Percentiles rank a stretch among this genome's conserved stretches.
phyloP scores from a whole-genome alignment of 2,888 invertebrate species.

The Smittia aterrima region DNA sequence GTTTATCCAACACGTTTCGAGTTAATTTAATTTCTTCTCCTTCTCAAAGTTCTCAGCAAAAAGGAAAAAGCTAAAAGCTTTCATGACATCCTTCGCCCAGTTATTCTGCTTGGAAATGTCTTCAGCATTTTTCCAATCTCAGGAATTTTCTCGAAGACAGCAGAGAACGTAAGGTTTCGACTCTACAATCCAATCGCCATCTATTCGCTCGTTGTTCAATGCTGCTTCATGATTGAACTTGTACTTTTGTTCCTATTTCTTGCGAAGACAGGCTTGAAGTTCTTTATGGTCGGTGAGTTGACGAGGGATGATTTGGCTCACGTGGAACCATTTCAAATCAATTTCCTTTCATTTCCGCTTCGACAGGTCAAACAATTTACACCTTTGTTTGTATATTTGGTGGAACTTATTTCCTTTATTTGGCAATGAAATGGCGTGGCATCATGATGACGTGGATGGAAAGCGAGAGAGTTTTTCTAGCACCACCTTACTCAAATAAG shows the following conservation, averaged over 20 bases:
- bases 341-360: not conserved
- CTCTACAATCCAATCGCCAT: conserved; percentile 25
- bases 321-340: not conserved
- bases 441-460: conserved; percentile 1
- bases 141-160: conserved; percentile 19
- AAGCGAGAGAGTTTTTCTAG: conserved; percentile 14
- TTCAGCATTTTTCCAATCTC: conserved; percentile 31
- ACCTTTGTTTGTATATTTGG: conserved; percentile 23
- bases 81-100: conserved; percentile 1
- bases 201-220: conserved; percentile 21
- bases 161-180: conserved; percentile 1
- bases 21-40: not conserved
- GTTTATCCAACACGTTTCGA: not conserved
- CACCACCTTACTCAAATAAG: conserved; percentile 22
- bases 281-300: conserved; percentile 34
- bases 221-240: conserved; percentile 1
- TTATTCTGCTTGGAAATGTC: conserved; percentile 20
- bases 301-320: not conserved
- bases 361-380: conserved; percentile 29
- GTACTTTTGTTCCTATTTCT: not conserved
- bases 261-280: not conserved
- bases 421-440: conserved; percentile 12
- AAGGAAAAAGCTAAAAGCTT: conserved; percentile 3
- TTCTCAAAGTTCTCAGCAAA: not conserved
- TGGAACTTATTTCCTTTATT: conserved; percentile 28